Conservation (phyloP, 2,797 vertebrate genomes). For the Takifugu ocellatus region DNA sequence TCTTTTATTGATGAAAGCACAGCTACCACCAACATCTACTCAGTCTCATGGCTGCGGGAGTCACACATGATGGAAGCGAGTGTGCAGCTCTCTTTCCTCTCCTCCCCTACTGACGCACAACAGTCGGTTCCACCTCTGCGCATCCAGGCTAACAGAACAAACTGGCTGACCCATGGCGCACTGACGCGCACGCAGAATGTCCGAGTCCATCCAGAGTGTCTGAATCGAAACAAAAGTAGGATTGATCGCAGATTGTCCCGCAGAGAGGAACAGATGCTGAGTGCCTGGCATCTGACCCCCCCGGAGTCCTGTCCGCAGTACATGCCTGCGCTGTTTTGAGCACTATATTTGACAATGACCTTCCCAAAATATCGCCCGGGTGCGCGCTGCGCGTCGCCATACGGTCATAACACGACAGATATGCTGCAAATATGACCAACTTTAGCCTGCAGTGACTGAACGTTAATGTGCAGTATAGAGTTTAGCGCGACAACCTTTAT, state of each 20-base stretch:
- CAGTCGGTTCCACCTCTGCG: background rate
- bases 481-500: no score
- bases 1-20: conserved; percentile 12
- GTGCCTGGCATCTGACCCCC: conserved; percentile 19
- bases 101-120: conserved; percentile 37
- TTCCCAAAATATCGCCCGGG: conserved; percentile 67
- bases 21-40: no score
- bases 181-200: conserved; percentile 2
- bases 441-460: background rate
- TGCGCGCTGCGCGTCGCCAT: conserved; percentile 34
- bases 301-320: conserved; percentile 27
- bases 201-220: background rate
- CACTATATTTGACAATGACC: conserved; percentile 74
- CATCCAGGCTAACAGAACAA: conserved; percentile 3
- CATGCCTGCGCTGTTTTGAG: conserved; percentile 49
- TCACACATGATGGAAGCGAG: conserved; percentile 46
- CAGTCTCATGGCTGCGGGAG: no score
- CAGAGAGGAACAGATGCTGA: conserved; percentile 20
- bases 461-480: no score
- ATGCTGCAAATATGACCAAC: conserved; percentile 23
- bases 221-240: background rate
- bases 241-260: background rate
- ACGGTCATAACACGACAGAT: conserved; percentile 1
- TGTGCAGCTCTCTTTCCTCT: conserved; percentile 9
- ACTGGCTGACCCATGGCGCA: conserved; percentile 41